phyloP scores from a whole-genome alignment of 1,140 invertebrate species.

The Achroia grisella region DNA sequence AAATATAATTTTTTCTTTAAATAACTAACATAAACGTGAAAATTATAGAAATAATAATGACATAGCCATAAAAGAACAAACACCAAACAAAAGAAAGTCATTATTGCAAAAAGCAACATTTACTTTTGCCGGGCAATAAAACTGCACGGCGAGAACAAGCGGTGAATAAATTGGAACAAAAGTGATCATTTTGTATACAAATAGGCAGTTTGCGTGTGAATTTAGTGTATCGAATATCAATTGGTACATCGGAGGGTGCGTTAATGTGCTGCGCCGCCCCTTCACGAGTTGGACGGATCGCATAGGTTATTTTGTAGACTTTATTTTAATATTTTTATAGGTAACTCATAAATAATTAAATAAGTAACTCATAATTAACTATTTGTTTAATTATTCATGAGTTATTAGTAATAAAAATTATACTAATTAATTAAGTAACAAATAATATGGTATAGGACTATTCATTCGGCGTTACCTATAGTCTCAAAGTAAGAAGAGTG shows the following conservation, averaged over 20 bases:
- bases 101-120: conserved; percentile 29
- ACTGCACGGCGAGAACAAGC: conserved; percentile 23
- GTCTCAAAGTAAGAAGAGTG: too few species aligned
- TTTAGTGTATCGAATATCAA: conserved; percentile 66
- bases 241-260: conserved; percentile 37
- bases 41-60: conserved; percentile 3
- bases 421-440: too few species aligned
- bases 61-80: background rate
- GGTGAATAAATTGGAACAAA: conserved; percentile 31
- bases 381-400: too few species aligned
- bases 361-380: too few species aligned
- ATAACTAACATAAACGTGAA: background rate
- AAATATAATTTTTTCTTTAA: too few species aligned
- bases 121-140: conserved; percentile 36
- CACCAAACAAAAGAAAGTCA: conserved; percentile 6
- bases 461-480: too few species aligned
- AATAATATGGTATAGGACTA: too few species aligned
- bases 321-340: too few species aligned
- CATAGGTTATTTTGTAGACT: too few species aligned
- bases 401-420: too few species aligned
- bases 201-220: conserved; percentile 60
- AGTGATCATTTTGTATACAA: conserved; percentile 42
- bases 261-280: conserved; percentile 25
- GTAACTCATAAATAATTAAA: too few species aligned
- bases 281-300: conserved; percentile 9